Percentiles rank a stretch among this genome's conserved stretches.
These are phyloP conservation scores for Cephalopholis sonnerati DNA, from an alignment of 2,113 vertebrate genomes.

Conservation along the genomic window DNA sequence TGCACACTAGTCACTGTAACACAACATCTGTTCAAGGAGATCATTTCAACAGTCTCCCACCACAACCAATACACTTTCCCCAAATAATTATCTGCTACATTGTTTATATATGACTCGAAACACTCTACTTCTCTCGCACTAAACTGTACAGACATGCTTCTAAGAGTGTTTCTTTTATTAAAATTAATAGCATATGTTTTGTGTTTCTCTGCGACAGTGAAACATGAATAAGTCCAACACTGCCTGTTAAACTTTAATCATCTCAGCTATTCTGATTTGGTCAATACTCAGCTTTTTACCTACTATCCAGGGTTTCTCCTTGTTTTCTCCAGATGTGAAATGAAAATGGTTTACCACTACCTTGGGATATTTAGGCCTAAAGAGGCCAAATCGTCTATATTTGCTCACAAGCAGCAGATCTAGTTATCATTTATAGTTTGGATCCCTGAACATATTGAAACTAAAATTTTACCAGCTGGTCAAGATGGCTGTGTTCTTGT, in stretches of 20 bases:
- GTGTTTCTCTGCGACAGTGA: background rate
- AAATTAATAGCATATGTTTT: background rate
- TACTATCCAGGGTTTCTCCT: background rate
- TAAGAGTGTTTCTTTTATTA: background rate
- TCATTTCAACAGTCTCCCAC: conserved; percentile 69
- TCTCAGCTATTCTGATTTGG: background rate
- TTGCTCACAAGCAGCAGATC: background rate
- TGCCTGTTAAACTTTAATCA: conserved; percentile 6
- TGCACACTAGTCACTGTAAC: conserved; percentile 62
- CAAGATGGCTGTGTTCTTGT: background rate
- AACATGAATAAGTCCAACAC: background rate
- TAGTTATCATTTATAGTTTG: background rate
- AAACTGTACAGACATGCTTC: background rate
- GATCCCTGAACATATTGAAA: background rate
- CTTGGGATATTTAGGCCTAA: background rate
- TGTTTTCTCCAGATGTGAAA: background rate
- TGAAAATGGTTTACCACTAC: background rate
- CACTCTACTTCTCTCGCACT: background rate
- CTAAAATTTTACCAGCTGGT: background rate
- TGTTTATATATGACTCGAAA: conserved; percentile 56
- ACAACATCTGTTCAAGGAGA: conserved; percentile 76
- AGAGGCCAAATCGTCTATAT: background rate
- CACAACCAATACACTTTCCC: conserved; percentile 53
- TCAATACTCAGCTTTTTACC: background rate
- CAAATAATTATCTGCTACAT: conserved; percentile 61